Percentiles rank a stretch among this genome's conserved stretches.
Evolutionary conservation across 2,888 invertebrate genomes (phyloP).

Genomic region (Drosophila nr. fundita): DNA sequence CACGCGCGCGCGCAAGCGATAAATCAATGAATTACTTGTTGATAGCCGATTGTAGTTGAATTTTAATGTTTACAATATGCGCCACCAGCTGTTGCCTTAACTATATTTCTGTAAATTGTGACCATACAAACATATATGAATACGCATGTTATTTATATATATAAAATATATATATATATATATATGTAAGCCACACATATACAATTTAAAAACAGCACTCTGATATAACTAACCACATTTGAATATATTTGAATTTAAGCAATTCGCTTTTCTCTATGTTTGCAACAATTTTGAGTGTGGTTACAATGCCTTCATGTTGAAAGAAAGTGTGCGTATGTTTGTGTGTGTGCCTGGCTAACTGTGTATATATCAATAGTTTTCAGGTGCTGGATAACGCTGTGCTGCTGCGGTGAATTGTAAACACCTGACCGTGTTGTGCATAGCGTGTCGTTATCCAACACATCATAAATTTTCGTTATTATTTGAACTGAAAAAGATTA

Average conservation of each 20-base stretch:
- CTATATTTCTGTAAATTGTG: constrained; percentile 2
- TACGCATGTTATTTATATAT: background rate
- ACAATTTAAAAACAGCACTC: background rate
- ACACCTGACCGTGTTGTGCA: constrained; percentile 28
- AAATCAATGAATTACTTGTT: constrained; percentile 27
- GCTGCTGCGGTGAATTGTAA: constrained; percentile 16
- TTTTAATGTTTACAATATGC: constrained; percentile 45
- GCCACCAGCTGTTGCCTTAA: constrained; percentile 45
- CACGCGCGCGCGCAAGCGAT: background rate
- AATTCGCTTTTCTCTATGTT: constrained; percentile 2
- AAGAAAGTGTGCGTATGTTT: constrained; percentile 49
- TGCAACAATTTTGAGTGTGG: constrained; percentile 18
- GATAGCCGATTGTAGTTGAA: constrained; percentile 10
- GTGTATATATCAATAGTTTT: constrained; percentile 43
- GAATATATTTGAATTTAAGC: background rate
- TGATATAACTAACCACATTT: background rate
- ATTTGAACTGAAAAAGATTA: background rate
- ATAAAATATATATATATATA: background rate
- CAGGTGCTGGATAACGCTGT: constrained; percentile 33
- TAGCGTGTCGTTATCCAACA: constrained; percentile 21
- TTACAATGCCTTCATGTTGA: constrained; percentile 44
- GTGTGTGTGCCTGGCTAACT: constrained; percentile 15
- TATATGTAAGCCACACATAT: background rate
- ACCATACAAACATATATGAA: constrained; percentile 11
- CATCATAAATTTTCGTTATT: background rate